These are phyloP conservation scores for Drosophila trapezifrons DNA, from an alignment of 1,140 invertebrate genomes.

Conservation along the genomic window DNA sequence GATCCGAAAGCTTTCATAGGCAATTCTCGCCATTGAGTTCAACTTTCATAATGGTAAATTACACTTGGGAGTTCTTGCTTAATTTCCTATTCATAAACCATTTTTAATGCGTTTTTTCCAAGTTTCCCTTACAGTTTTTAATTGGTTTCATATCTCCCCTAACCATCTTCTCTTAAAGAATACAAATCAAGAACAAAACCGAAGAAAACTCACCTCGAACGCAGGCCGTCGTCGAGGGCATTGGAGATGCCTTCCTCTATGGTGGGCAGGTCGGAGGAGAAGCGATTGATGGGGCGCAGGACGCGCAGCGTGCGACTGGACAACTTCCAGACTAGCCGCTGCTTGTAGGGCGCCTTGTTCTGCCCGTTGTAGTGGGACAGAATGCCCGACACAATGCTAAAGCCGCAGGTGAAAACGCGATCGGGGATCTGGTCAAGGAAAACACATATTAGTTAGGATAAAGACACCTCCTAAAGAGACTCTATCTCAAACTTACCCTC, in stretches of 20 bases:
- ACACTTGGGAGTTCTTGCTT: not conserved
- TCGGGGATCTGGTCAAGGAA: constrained; percentile 87
- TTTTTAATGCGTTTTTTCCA: too few species aligned
- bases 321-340: constrained; percentile 90
- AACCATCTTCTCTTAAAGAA: too few species aligned
- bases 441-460: constrained; percentile 1
- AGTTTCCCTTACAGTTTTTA: not conserved
- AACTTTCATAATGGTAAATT: constrained; percentile 9
- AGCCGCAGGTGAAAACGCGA: constrained; percentile 86
- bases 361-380: constrained; percentile 89
- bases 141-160: not conserved
- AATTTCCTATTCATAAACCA: too few species aligned
- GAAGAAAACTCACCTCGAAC: constrained; percentile 72
- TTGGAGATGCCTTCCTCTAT: constrained; percentile 87
- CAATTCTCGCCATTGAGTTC: not conserved
- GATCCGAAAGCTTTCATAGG: constrained; percentile 1
- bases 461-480: not conserved
- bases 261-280: constrained; percentile 89
- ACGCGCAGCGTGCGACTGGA: constrained; percentile 88
- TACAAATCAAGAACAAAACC: not conserved
- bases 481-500: constrained; percentile 47
- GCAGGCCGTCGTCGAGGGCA: constrained; percentile 77
- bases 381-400: constrained; percentile 86
- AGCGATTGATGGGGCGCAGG: constrained; percentile 89
- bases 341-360: constrained; percentile 88